phyloP scores from a whole-genome alignment of 2,888 invertebrate genomes.

The Chalcis sispes region DNA sequence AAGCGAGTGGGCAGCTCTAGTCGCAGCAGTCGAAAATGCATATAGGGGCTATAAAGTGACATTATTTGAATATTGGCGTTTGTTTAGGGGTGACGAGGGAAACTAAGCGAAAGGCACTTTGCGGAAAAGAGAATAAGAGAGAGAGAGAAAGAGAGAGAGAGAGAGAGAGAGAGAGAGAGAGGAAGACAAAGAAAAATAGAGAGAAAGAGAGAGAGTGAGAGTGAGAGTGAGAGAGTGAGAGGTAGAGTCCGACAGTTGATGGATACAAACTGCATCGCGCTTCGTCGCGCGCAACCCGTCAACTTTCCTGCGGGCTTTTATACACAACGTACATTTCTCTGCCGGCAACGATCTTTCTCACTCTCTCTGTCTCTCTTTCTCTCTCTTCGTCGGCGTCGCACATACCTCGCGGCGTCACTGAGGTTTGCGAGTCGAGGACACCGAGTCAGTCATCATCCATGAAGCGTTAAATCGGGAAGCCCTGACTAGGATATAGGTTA shows the following conservation, averaged over 20 bases:
- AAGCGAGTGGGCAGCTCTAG: too few relatives aligned
- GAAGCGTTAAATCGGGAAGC: constrained; percentile 68
- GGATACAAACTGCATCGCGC: constrained; percentile 27
- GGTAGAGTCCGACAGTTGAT: constrained; percentile 37
- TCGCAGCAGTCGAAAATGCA: too few relatives aligned
- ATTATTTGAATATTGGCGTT: constrained; percentile 4
- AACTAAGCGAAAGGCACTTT: background rate
- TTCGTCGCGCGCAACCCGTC: background rate
- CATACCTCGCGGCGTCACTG: background rate
- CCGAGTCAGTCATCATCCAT: constrained; percentile 60
- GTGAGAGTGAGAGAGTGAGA: too few relatives aligned
- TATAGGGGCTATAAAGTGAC: too few relatives aligned
- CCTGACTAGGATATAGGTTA: constrained; percentile 72
- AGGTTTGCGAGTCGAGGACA: too few relatives aligned
- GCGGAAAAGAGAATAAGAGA: too few relatives aligned
- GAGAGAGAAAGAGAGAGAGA: too few relatives aligned
- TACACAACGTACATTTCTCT: background rate
- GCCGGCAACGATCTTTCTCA: too few relatives aligned
- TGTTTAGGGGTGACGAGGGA: constrained; percentile 31
- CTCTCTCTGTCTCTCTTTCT: background rate
- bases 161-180: too few relatives aligned
- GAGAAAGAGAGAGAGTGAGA: too few relatives aligned
- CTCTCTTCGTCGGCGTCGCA: constrained; percentile 1
- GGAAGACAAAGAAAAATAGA: too few relatives aligned
- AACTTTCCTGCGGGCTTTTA: constrained; percentile 21